Evolutionary conservation across 2,113 vertebrate species (phyloP).

Genomic region (Dromaius novaehollandiae): DNA sequence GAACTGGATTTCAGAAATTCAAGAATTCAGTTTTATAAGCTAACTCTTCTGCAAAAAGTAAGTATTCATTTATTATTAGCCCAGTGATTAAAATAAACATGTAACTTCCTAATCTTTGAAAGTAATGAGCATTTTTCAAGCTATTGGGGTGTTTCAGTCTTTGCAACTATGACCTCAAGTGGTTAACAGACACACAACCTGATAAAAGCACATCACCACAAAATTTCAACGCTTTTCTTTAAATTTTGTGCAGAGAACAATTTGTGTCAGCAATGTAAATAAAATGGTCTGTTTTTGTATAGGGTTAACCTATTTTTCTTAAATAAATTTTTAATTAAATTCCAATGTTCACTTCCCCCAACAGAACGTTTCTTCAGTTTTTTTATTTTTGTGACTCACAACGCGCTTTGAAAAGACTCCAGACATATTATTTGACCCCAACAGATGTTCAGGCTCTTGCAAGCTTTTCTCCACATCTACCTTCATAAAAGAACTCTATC

Average conservation of each 20-base stretch:
- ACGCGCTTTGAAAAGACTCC: conserved; percentile 28
- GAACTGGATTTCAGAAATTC: not conserved
- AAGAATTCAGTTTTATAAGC: not conserved
- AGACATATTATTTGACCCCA: conserved; percentile 28
- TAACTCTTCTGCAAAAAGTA: not conserved
- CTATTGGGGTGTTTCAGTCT: not conserved
- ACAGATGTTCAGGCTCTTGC: conserved; percentile 30
- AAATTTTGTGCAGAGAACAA: not conserved
- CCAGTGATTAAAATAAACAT: not conserved
- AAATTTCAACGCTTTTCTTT: not conserved
- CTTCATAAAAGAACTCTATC: conserved; percentile 15
- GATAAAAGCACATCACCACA: not conserved
- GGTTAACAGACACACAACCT: not conserved
- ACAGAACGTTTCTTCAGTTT: not conserved
- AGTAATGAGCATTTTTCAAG: not conserved
- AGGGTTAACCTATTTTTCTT: conserved; percentile 1
- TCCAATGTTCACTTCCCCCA: not conserved
- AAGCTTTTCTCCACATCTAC: conserved; percentile 41
- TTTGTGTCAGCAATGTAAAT: not conserved
- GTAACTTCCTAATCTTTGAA: not conserved
- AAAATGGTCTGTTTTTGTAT: not conserved
- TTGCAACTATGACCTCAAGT: not conserved
- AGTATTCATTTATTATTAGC: not conserved
- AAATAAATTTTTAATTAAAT: conserved; percentile 1
- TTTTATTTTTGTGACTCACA: conserved; percentile 30